Base-by-base conservation (phyloP, 1,140 invertebrate species). In the Tetragonula clypearis region DNA sequence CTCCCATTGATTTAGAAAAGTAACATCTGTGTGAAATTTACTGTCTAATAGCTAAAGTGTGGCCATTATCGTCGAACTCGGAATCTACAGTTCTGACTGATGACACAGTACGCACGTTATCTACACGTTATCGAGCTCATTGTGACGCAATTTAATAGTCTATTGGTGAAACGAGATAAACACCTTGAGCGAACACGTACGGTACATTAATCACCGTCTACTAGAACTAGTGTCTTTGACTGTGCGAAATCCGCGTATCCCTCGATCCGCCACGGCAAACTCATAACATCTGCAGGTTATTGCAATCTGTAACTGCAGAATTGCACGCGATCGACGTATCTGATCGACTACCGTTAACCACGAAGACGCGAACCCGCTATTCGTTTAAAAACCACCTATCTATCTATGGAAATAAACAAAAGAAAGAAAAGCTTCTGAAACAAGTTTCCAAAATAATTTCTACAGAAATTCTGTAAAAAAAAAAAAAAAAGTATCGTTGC, bases 181-280 rank as follows among this genome's bases (percentile, higher is more conserved):
- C 53, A 49, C n/a, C 56, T 30, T 72, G 56, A 62, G 62, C 26
- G 65, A 79, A 9, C 82, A 55, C 66, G 55, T 71, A 79, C 79
- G 53, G 30, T 55, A 53, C 53, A 71, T 88, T 88, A 80, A 88
- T 88, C 65, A 58, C 60, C 62, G 76, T 75, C 71, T 66, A 55
- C 23, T 69, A 60, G 53, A 68, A 88, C 62, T 49, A 8, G 79
- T 79, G 65, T 79, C 75, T 74, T 73, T 60, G 53, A 81, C 66
- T 65, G 30, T 21, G 6, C 66, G 60, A 41, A 72, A 69, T 84
- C 26, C 30, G 30, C 30, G 30, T 30, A 30, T 30, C 30, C 30
- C 30, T 30, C 30, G 30, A 30, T 30, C 30, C 49, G n/a, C 62
- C 66, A 15, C 15, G 65, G 15, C 55, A 85, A 79, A 79, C 56